Evolutionary conservation across 2,888 invertebrate species (phyloP).

Genomic region (Phyto melanocephala): DNA sequence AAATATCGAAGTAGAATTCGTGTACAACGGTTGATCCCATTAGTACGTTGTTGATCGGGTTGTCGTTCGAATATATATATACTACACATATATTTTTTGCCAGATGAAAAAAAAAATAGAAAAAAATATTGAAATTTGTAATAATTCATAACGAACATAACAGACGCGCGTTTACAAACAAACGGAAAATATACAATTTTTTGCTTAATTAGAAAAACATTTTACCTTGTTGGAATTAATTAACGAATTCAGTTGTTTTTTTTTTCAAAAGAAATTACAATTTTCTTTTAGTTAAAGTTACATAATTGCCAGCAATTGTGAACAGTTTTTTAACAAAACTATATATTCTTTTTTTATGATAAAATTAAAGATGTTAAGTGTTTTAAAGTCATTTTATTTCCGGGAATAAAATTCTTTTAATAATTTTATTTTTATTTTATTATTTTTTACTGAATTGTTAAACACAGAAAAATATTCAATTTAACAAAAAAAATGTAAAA

Average conservation of each 20-base stretch:
- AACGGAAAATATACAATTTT: constrained; percentile 20
- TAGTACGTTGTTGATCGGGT: constrained; percentile 47
- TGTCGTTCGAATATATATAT: constrained; percentile 26
- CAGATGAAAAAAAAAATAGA: constrained; percentile 9
- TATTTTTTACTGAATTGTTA: constrained; percentile 49
- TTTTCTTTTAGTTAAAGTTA: constrained; percentile 42
- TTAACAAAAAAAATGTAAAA: constrained; percentile 55
- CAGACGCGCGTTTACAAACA: constrained; percentile 8
- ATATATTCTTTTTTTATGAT: neutral
- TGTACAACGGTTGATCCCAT: constrained; percentile 48
- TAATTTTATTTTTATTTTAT: constrained; percentile 26
- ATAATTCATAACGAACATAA: constrained; percentile 48
- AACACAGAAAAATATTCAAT: constrained; percentile 11
- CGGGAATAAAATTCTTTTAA: neutral
- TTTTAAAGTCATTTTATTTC: neutral
- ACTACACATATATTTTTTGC: neutral
- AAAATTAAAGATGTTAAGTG: no score
- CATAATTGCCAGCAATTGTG: constrained; percentile 39
- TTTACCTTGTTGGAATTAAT: constrained; percentile 49
- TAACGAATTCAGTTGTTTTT: constrained; percentile 4
- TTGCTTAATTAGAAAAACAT: constrained; percentile 16
- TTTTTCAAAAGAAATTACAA: constrained; percentile 13
- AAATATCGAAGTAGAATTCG: constrained; percentile 54
- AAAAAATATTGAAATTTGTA: constrained; percentile 46
- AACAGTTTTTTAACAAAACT: constrained; percentile 18